Base-by-base conservation (phyloP, 2,797 vertebrate genomes). In the Centroberyx gerrardi region DNA sequence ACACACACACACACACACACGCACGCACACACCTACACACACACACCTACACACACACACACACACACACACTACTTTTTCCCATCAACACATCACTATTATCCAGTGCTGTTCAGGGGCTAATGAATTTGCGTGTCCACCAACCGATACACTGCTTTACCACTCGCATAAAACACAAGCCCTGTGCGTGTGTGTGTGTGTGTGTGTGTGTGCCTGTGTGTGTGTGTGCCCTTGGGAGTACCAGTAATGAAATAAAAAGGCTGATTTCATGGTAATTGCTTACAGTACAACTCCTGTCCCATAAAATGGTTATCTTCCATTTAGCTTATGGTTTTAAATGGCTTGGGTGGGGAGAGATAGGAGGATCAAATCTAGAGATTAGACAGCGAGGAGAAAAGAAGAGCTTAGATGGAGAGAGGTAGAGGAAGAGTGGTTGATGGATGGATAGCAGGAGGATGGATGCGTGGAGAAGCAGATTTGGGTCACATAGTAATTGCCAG, bases 201-300 rank as follows among this genome's bases (percentile, higher is more conserved):
- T 36, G 59, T 64, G 44, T 12, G 29, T 29, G 49, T 55, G 14
- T 54, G 66, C 28, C 33, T 40, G n/a, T 55, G 54, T 65, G 59
- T 62, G 42, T 53, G 53, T 68, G 64, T 83, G 61, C 76, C 59
- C 70, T 80, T 68, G 74, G 56, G 62, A 74, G 72, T 69, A 68
- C 62, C 65, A 66, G 64, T 86, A 86, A 90, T 89, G 55, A 89
- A 92, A 88, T 92, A 89, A 88, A 88, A 84, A 63, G 38, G 64
- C 66, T 63, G 78, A 86, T 90, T 91, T 90, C 80, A 87, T 85
- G 80, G 81, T 88, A 90, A 91, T 88, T 82, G 85, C 64, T 68
- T 81, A 72, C 58, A 70, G 78, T 42, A 74, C 62, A 77, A 72
- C 54, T 74, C 54, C 63, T 52, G 81, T 78, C 77, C 55, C 48